phyloP scores from a whole-genome alignment of 1,140 invertebrate species.

The Spodoptera litura region DNA sequence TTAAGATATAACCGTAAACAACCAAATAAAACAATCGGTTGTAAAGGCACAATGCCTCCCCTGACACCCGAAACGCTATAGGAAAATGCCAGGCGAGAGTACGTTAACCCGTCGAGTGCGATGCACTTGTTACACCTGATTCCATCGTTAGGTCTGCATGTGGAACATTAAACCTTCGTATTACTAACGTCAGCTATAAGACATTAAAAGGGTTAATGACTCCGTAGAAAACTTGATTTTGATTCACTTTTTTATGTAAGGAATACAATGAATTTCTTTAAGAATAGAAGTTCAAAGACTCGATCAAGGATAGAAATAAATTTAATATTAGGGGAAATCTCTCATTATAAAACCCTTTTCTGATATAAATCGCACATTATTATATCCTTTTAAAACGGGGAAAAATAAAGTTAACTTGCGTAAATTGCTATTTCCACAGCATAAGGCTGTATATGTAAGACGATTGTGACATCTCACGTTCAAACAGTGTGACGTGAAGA shows the following conservation, averaged over 20 bases:
- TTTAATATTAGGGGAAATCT: neutral
- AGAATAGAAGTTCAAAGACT: no score
- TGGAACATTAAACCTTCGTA: constrained; percentile 44
- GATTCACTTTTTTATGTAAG: constrained; percentile 4
- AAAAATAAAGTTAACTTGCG: neutral
- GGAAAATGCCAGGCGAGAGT: constrained; percentile 48
- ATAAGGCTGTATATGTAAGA: neutral
- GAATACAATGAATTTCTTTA: neutral
- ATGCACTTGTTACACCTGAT: constrained; percentile 52
- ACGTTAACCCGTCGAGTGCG: constrained; percentile 54
- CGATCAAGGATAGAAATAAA: neutral
- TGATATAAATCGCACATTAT: no score
- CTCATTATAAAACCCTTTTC: neutral
- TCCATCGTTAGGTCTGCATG: constrained; percentile 43
- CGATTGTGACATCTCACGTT: neutral
- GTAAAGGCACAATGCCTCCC: constrained; percentile 9
- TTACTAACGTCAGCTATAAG: constrained; percentile 21
- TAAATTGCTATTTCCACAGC: neutral
- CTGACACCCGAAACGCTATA: constrained; percentile 42
- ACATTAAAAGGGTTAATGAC: constrained; percentile 32
- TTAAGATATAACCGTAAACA: neutral
- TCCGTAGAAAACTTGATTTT: neutral
- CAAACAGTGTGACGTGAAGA: neutral
- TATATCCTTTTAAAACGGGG: neutral
- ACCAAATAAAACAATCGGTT: neutral